These are phyloP conservation scores for Drosophila ogumai DNA, from an alignment of 1,140 invertebrate genomes.

Conservation along the genomic window DNA sequence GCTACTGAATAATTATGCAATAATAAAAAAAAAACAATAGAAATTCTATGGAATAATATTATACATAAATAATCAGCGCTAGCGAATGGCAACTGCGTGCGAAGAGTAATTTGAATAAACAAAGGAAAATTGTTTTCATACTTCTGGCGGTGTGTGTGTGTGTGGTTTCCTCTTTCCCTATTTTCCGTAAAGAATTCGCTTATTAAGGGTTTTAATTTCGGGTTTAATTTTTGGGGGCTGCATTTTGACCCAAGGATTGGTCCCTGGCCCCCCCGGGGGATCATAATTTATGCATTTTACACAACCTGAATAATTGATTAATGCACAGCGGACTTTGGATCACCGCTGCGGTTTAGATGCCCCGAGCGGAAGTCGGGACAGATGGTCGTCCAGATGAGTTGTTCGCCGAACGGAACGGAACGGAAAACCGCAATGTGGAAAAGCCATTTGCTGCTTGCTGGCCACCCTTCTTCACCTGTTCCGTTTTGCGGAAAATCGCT, in stretches of 20 bases:
- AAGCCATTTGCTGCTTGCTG: conserved; percentile 65
- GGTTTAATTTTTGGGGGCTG: neutral
- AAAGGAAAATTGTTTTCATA: conserved; percentile 36
- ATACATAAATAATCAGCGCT: conserved; percentile 14
- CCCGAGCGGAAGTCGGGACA: conserved; percentile 56
- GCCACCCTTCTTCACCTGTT: conserved; percentile 5
- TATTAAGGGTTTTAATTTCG: conserved; percentile 4
- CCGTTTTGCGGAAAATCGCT: conserved; percentile 1
- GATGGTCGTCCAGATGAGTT: conserved; percentile 38
- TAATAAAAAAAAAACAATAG: conserved; percentile 28
- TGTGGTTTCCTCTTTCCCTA: too few relatives aligned
- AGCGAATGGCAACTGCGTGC: conserved; percentile 5
- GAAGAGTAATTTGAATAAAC: conserved; percentile 41
- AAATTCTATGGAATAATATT: conserved; percentile 18
- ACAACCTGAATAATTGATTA: conserved; percentile 67
- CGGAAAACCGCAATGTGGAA: conserved; percentile 72
- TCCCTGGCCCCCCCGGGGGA: neutral
- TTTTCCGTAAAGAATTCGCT: neutral
- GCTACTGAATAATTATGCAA: conserved; percentile 51
- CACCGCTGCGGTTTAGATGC: conserved; percentile 43
- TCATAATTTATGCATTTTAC: conserved; percentile 64
- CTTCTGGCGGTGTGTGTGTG: neutral
- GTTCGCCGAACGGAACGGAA: conserved; percentile 14
- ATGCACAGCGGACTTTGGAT: conserved; percentile 59
- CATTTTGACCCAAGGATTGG: neutral